Percentiles rank a stretch among this genome's conserved stretches.
Conservation (phyloP, 2,888 invertebrate genomes). For the Chironomus tentans region DNA sequence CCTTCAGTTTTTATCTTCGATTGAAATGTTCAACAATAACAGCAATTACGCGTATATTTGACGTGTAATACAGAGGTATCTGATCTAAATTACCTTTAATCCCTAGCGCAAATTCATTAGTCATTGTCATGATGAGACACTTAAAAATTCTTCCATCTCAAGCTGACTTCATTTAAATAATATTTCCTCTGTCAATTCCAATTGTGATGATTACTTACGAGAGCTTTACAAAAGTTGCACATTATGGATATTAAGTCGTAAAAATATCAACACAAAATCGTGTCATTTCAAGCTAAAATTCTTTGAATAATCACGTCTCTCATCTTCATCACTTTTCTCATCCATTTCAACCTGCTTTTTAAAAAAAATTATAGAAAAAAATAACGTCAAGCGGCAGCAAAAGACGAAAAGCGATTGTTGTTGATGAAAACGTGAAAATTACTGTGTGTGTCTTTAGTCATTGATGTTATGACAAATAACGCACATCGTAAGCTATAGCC, state of each 20-base stretch:
- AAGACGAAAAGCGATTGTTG: neutral
- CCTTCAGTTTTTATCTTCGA: too few relatives aligned
- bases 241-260: constrained; percentile 24
- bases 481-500: constrained; percentile 9
- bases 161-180: constrained; percentile 19
- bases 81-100: too few relatives aligned
- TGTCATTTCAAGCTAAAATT: constrained; percentile 16
- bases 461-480: constrained; percentile 26
- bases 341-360: neutral
- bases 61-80: too few relatives aligned
- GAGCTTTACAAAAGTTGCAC: neutral
- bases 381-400: neutral
- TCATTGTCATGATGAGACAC: neutral
- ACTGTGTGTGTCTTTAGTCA: neutral
- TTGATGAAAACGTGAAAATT: neutral
- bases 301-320: constrained; percentile 23
- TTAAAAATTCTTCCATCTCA: too few relatives aligned
- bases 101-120: neutral
- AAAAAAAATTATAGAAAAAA: too few relatives aligned
- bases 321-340: neutral
- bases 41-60: too few relatives aligned
- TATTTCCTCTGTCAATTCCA: constrained; percentile 10
- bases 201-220: neutral
- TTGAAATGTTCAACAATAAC: too few relatives aligned
- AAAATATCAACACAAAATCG: constrained; percentile 21